Base-by-base conservation (phyloP, 2,797 vertebrate genomes). In the Girardinus metallicus region DNA sequence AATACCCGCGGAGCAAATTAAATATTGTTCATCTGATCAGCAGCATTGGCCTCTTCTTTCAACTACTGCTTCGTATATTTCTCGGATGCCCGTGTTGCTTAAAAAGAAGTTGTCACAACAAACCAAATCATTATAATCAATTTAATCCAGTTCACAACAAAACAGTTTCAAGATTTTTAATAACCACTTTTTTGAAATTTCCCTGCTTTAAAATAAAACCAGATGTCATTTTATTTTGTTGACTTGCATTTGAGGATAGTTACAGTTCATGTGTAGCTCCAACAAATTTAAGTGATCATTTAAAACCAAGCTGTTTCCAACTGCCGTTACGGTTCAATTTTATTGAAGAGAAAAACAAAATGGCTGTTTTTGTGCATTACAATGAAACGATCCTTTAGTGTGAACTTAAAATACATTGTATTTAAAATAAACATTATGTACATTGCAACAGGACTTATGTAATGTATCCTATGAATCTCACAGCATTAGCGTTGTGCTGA, bases 391-490 rank as follows among this genome's bases (percentile, higher is more conserved):
- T 73, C 64, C 44, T 55, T 73, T 70, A 51, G n/a, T 46, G 74
- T 86, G n/a, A 80, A 85, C 49, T 80, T 66, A 46, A 72, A 75
- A 83, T 85, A 88, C 49, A 85, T 80, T 55, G 80, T 36, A 29
- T 57, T 73, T 92, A 85, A 82, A 78, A 91, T 90, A 85, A 89
- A 87, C 89, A 64, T 73, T 94, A 94, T 95, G 85, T 95, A 95
- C 93, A 95, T 91, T 87, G 83, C 77, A 86, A 90, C 80, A 87
- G 80, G 83, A 83, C 91, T 88, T 75, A 82, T 86, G 55, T 68
- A 85, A 90, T 90, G 80, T 94, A 92, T 94, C 92, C 71, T 92
- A 86, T 18, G 79, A 82, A 74, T 85, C 77, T 87, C 53, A 77
- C 87, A 88, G 88, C 88, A 84, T 77, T 51, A 21, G 68, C 44